Percentiles rank a stretch among this genome's conserved stretches.
Evolutionary conservation across 2,113 vertebrate species (phyloP).

Genomic region (Sphaerodactylus townsendi): DNA sequence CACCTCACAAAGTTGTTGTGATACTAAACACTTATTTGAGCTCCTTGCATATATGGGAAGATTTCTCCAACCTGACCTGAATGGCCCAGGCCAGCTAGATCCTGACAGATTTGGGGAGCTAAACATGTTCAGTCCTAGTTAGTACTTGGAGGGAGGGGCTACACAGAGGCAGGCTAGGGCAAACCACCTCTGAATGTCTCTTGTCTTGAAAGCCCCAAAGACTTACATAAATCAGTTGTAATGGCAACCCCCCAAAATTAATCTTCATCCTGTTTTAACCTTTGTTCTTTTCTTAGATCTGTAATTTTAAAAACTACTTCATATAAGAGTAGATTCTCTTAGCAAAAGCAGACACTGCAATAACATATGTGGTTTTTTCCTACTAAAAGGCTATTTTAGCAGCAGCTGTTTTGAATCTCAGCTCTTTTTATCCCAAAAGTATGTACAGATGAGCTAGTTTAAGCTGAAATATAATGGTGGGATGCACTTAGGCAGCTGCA

Average conservation of each 20-base stretch:
- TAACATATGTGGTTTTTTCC: conserved; percentile 17
- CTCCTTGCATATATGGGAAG: not conserved
- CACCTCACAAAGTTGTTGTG: not conserved
- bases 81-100: no score
- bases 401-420: conserved; percentile 52
- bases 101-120: no score
- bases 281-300: conserved; percentile 5
- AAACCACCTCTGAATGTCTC: no score
- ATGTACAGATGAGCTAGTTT: conserved; percentile 42
- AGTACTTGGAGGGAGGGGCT: no score
- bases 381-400: conserved; percentile 44
- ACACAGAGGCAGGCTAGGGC: no score
- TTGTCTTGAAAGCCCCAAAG: no score
- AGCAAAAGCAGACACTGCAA: not conserved
- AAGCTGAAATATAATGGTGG: conserved; percentile 24
- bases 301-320: conserved; percentile 20
- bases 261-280: conserved; percentile 1
- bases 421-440: conserved; percentile 52
- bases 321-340: not conserved
- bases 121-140: no score
- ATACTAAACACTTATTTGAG: not conserved
- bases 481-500: conserved; percentile 40
- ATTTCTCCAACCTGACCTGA: no score
- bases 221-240: no score
- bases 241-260: no score